Percentiles rank a stretch among this genome's conserved stretches.
Evolutionary conservation across 2,113 vertebrate genomes (phyloP).

Genomic region (Pelecanus crispus): DNA sequence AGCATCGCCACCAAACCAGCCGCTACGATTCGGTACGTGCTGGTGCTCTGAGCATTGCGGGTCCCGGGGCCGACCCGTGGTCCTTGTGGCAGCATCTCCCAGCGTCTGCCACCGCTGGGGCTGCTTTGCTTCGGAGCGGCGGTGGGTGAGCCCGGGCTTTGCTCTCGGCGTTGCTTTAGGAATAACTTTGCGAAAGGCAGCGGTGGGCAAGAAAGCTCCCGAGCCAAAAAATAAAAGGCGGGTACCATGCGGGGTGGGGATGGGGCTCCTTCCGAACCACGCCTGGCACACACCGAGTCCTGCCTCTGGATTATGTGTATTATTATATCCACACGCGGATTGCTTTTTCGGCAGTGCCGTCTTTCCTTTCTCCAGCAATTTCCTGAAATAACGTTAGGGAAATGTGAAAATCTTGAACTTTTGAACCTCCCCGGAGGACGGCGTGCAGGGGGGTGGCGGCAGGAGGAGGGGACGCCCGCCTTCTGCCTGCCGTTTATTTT

Average conservation of each 20-base stretch:
- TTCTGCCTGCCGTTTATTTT: constrained; percentile 54
- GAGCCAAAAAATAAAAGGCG: rapidly evolving
- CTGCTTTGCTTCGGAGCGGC: neutral
- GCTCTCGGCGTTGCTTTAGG: neutral
- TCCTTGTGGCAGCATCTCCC: neutral
- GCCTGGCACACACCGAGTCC: neutral
- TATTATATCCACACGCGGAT: neutral
- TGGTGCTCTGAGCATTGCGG: neutral
- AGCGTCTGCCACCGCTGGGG: rapidly evolving
- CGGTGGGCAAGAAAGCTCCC: rapidly evolving
- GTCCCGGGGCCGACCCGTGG: rapidly evolving
- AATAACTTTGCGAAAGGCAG: neutral
- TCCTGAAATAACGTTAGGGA: constrained; percentile 30
- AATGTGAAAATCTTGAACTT: constrained; percentile 40
- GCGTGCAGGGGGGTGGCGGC: neutral
- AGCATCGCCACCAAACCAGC: neutral
- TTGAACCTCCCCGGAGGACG: constrained; percentile 62
- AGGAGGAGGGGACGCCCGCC: constrained; percentile 1
- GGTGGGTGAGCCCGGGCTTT: neutral
- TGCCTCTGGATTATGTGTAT: neutral
- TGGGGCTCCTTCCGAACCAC: neutral
- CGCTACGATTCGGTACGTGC: rapidly evolving
- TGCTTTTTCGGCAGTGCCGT: constrained; percentile 32
- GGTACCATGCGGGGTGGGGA: rapidly evolving
- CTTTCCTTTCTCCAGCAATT: constrained; percentile 34